Base-by-base conservation (phyloP, 2,113 vertebrate species). In the Malurus cyaneus region DNA sequence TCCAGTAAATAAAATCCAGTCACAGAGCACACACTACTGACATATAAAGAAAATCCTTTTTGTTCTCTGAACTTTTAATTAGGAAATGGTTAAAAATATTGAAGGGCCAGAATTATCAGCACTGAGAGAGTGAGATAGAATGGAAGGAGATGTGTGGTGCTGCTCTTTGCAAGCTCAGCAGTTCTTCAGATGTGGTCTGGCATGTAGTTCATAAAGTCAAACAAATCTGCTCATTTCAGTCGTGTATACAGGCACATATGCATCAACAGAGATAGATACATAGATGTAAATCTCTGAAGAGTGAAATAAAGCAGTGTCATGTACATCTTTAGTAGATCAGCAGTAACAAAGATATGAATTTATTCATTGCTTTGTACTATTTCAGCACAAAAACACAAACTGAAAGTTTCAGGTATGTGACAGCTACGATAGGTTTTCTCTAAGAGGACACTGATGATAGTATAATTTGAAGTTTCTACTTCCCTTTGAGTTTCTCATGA, bases 171-270 rank as follows among this genome's bases (percentile, higher is more conserved):
- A 97, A 97, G 85, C 97, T 98, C 97, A 98, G 98, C 98, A 97
- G 88, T 97, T 97, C 94, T 62, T 99, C 97, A 98, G 98, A 98
- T 99, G 98, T 98, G 98, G 98, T 98, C 98, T 98, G 98, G 98
- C 98, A 98, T 97, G 96, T 97, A 98, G 98, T 98, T 98, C 98
- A 98, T 97, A 98, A 98, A 98, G 97, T 97, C 97, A 98, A 98
- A 96, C 96, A 97, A 97, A 98, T 98, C 98, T 96, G 96, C 97
- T 98, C 96, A 95, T 98, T 98, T 98, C 96, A 93, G 60, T 93
- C 10, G 0, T 89, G 66, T 66, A 88, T 74, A 60, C 50, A 95
- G 87, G 56, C 86, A 93, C 92, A 93, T 71, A 94, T 93, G 87
- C 78, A 89, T 50, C 42, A 77, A 29, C 66, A 82, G 80, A 86